Base-by-base conservation (phyloP, 2,113 vertebrate genomes). In the Neodontobutis hainanensis region DNA sequence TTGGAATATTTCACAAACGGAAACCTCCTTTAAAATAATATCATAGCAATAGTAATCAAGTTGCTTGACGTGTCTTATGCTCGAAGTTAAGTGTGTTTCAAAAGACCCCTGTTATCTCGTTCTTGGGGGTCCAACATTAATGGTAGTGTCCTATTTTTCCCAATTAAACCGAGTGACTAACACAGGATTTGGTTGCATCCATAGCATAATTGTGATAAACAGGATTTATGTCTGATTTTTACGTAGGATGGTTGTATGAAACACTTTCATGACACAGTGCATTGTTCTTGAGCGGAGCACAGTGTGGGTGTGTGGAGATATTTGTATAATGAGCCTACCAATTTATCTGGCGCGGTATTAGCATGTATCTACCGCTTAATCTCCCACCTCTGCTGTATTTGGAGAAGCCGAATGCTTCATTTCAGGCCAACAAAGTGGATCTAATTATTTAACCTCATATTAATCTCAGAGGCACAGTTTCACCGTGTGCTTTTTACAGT, bases 271-370 rank as follows among this genome's bases (percentile, higher is more conserved):
- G 46, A 62, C 35, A 35, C 75, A 12, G 59, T 2, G 69, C 65
- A 77, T 71, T 73, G 77, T 82, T 57, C 80, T 51, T 5, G 63
- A 80, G 83, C 74, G 64, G 78, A 68, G 81, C 77, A 72, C 68
- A 68, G 78, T 64, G 85, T 87, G 62, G 81, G 87, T 55, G 62
- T 81, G 87, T 58, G 80, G 74, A 77, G 71, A 68, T 78, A 78
- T 85, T 81, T 81, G 71, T 73, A 65, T 73, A 82, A 65, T 65
- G 12, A 35, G 51, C 6, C 14, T 76, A 66, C 32, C 42, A 62
- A 65, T 70, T 71, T 50, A 61, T 75, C 64, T 19, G 35, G 61
- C 4, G 27, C 42, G 53, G 74, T 57, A 71, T 68, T 8, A 59
- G n/a, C 53, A 42, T 52, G 59, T 57, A 72, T 69, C 76, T 70